Evolutionary conservation across 2,113 vertebrate genomes (phyloP).

Genomic region (Proteles cristata): DNA sequence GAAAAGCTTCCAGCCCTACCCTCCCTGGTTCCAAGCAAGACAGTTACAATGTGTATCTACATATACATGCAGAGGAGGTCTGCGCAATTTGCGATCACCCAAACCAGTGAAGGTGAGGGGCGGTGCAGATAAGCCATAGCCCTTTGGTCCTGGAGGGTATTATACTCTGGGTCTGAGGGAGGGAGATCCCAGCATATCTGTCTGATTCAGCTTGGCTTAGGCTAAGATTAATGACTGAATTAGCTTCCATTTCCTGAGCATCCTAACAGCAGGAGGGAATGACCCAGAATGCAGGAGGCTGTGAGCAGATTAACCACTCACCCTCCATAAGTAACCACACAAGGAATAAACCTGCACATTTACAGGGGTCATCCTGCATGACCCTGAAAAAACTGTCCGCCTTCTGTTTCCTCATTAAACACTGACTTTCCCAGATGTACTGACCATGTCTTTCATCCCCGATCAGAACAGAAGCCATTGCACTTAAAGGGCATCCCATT

Average conservation of each 20-base stretch:
- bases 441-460: background rate
- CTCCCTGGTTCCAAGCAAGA: background rate
- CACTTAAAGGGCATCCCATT: background rate
- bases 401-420: background rate
- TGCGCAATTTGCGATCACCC: background rate
- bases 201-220: background rate
- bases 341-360: background rate
- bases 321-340: background rate
- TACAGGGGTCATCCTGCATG: background rate
- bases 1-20: background rate
- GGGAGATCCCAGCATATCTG: background rate
- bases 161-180: background rate
- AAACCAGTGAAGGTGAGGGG: background rate
- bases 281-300: slow-evolving; percentile 6
- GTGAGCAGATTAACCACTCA: background rate
- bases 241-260: slow-evolving; percentile 29
- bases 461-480: background rate
- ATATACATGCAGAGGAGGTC: background rate
- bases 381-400: background rate
- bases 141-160: background rate
- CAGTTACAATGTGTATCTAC: background rate
- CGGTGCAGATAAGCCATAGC: background rate
- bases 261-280: slow-evolving; percentile 31
- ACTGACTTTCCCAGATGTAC: too few relatives aligned
- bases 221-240: slow-evolving; percentile 57